Conservation (phyloP, 1,140 invertebrate species). For the Cecropterus lyciades region DNA sequence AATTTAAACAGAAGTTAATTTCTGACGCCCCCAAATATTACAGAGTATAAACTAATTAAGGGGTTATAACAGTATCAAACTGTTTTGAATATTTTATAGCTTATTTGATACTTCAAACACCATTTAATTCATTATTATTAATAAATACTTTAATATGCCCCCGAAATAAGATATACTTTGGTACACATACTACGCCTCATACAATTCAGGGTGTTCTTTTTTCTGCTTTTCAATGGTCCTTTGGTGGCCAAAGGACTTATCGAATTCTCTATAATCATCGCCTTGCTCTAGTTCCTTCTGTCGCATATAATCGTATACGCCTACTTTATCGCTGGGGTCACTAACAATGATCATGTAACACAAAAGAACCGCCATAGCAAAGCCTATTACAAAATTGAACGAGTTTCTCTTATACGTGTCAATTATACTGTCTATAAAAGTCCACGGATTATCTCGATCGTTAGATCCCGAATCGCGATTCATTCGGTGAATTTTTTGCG, state of each 20-base stretch:
- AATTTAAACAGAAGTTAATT: no score
- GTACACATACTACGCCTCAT: constrained; percentile 55
- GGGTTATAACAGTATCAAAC: no score
- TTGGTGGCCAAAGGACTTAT: constrained; percentile 63
- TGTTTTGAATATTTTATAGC: no score
- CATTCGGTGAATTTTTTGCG: constrained; percentile 61
- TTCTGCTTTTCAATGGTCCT: constrained; percentile 50
- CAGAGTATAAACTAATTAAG: no score
- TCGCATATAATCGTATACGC: constrained; percentile 41
- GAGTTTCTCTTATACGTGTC: constrained; percentile 58
- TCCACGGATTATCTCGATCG: constrained; percentile 50
- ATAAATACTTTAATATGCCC: no score
- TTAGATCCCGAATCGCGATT: constrained; percentile 60
- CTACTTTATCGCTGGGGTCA: constrained; percentile 47
- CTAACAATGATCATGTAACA: constrained; percentile 33
- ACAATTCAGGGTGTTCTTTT: constrained; percentile 65
- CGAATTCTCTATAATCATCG: constrained; percentile 34
- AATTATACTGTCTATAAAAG: constrained; percentile 60
- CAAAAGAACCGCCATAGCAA: constrained; percentile 46
- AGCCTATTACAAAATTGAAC: constrained; percentile 54
- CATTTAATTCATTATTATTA: no score
- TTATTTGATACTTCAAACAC: neutral
- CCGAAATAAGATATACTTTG: no score
- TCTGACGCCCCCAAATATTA: no score
- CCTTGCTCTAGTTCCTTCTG: constrained; percentile 30